Base-by-base conservation (phyloP, 2,888 invertebrate genomes). In the Neoaliturus tenellus region DNA sequence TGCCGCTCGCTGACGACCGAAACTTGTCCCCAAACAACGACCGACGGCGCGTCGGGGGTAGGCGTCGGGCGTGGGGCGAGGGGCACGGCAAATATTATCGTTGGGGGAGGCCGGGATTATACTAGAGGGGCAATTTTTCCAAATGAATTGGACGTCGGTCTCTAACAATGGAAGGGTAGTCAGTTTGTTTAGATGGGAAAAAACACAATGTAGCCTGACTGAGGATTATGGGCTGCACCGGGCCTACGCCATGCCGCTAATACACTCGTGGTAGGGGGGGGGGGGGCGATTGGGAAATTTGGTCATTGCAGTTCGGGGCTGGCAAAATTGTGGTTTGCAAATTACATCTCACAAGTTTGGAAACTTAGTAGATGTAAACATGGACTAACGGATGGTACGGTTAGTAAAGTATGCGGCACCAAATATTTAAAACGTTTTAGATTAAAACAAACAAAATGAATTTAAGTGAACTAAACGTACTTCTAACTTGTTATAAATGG, bases 111-210 rank as follows among this genome's bases (percentile, higher is more conserved):
- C 41, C 44, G 20, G 82, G 82, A 82, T 82, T 82, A 82, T 69
- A 41, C 41, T 25, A 80, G 83, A 83, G 82, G 85, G 85, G 78
- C 83, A 85, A 85, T 85, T 85, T 85, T 85, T 85, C 85, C 85
- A 83, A 85, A 83, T 85, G 85, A 85, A 85, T 85, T 83, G 83
- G 83, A 82, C 82, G 82, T 55, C 82, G 82, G 82, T 55, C 73
- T 39, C 6, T 44, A 35, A 82, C 82, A 82, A 82, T 33, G 58
- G 80, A 80, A 51, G 83, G 78, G 75, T n/a, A 80, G 71, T 80
- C 55, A 83, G 85, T 85, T 85, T 85, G 85, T 85, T 85, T 85
- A 83, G 85, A 85, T 85, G 85, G 80, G 80, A 69, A 81, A 81
- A 78, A 81, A 81, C 71, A 85, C 85, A 85, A 85, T 85, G 85